phyloP scores from a whole-genome alignment of 2,888 invertebrate genomes.

The Leptinotarsa peninsularis region DNA sequence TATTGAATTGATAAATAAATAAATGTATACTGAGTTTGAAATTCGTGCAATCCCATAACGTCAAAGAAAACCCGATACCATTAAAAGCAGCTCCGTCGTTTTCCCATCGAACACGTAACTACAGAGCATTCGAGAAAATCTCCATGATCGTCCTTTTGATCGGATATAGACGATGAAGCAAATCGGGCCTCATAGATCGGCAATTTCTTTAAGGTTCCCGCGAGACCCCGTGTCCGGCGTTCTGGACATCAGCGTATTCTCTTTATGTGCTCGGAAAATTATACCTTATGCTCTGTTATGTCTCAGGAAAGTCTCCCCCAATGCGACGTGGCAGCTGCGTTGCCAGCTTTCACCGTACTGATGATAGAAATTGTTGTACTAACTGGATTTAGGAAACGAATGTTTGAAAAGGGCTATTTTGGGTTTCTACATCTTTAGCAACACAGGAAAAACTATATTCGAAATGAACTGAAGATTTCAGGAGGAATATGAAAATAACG shows the following conservation, averaged over 20 bases:
- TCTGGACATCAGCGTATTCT: slow-evolving; percentile 66
- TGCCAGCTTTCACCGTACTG: neutral
- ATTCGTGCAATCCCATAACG: neutral
- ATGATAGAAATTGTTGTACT: no score
- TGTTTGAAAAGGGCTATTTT: no score
- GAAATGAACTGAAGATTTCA: no score
- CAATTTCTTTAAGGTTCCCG: slow-evolving; percentile 67
- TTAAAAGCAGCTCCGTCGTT: neutral
- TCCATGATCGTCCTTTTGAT: slow-evolving; percentile 11
- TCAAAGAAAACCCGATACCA: neutral
- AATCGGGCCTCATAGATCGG: slow-evolving; percentile 66
- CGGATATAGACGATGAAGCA: slow-evolving; percentile 42
- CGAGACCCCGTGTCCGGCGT: slow-evolving; percentile 58
- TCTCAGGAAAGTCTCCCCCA: slow-evolving; percentile 37
- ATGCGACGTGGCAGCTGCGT: slow-evolving; percentile 13
- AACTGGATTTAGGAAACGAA: no score
- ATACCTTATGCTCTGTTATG: slow-evolving; percentile 64
- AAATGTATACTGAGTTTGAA: no score
- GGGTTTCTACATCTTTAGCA: no score
- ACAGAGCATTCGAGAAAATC: slow-evolving; percentile 3
- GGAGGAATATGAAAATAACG: no score
- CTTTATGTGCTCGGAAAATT: slow-evolving; percentile 66
- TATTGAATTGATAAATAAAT: no score
- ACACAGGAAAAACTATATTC: no score
- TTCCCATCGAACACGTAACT: neutral